Percentiles rank a stretch among this genome's conserved stretches.
phyloP scores from a whole-genome alignment of 2,113 vertebrate genomes.

The Camelus dromedarius region DNA sequence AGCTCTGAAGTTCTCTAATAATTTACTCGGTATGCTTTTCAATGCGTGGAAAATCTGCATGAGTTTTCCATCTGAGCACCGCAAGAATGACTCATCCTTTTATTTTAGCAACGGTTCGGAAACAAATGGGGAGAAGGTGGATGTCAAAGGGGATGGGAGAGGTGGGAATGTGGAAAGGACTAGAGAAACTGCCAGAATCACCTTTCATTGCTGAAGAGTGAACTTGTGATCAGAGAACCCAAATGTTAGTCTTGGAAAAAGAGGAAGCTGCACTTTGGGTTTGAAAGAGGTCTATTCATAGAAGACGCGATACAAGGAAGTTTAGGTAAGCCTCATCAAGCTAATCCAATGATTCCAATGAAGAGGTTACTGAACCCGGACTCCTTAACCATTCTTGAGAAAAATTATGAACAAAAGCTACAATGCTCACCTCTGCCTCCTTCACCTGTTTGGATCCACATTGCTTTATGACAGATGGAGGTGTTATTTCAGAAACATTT shows the following conservation, averaged over 20 bases:
- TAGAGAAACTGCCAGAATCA: slow-evolving; percentile 34
- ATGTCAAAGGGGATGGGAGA: slow-evolving; percentile 62
- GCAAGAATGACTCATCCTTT: slow-evolving; percentile 80
- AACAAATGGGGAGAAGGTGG: slow-evolving; percentile 77
- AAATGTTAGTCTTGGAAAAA: slow-evolving; percentile 62
- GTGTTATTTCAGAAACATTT: slow-evolving; percentile 62
- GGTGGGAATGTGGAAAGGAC: not conserved
- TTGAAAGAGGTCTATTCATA: slow-evolving; percentile 78
- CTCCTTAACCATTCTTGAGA: slow-evolving; percentile 78
- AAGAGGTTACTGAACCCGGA: slow-evolving; percentile 74
- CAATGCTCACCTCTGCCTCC: not conserved
- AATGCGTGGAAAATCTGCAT: slow-evolving; percentile 78
- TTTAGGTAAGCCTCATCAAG: slow-evolving; percentile 75
- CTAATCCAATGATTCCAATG: slow-evolving; percentile 77
- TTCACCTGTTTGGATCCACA: slow-evolving; percentile 68
- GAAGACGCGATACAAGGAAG: slow-evolving; percentile 72
- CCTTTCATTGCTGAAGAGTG: slow-evolving; percentile 68
- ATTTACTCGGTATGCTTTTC: slow-evolving; percentile 65
- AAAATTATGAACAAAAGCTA: slow-evolving; percentile 44
- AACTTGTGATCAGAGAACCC: slow-evolving; percentile 63
- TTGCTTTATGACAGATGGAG: slow-evolving; percentile 64
- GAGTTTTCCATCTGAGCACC: slow-evolving; percentile 73
- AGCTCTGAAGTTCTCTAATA: slow-evolving; percentile 33
- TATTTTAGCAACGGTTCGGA: slow-evolving; percentile 78
- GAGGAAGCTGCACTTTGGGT: slow-evolving; percentile 62